Evolutionary conservation across 2,797 vertebrate species (phyloP).

Genomic region (Setipinna tenuifilis): DNA sequence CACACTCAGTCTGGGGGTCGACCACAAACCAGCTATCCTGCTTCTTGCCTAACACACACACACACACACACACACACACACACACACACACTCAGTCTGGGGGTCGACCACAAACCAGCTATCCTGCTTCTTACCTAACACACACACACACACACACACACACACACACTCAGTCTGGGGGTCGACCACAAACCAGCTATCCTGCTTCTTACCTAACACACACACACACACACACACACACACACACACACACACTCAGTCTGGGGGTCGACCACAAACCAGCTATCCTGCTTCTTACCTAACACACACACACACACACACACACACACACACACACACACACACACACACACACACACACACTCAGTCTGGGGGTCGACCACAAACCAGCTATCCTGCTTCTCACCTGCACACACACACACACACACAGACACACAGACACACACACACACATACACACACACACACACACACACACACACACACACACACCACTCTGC

Average conservation of each 20-base stretch:
- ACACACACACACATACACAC: neutral
- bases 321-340: conserved; percentile 63
- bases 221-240: conserved; percentile 28
- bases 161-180: no score
- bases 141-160: neutral
- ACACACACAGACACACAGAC: neutral
- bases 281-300: no score
- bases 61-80: no score
- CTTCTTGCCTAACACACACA: no score
- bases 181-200: no score
- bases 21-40: no score
- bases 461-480: neutral
- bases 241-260: conserved; percentile 27
- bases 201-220: no score
- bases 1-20: no score
- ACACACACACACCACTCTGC: conserved; percentile 18
- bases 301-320: conserved; percentile 18
- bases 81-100: no score
- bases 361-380: conserved; percentile 90
- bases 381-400: conserved; percentile 93
- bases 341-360: conserved; percentile 19
- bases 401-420: conserved; percentile 75
- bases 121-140: no score
- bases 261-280: no score
- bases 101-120: no score